phyloP scores from a whole-genome alignment of 2,797 vertebrate species.

The Stomatorhinus walkeri region DNA sequence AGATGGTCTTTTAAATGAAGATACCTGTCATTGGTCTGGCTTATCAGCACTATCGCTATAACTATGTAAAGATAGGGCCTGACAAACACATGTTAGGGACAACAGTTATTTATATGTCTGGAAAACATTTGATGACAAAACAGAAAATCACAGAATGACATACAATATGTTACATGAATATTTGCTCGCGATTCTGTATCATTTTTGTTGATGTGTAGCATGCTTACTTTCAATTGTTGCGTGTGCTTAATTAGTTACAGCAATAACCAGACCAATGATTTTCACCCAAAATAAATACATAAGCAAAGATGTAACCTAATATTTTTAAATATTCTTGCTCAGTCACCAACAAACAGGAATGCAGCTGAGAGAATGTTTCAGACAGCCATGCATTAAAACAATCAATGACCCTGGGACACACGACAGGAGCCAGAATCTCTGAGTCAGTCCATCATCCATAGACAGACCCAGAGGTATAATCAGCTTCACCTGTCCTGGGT shows the following conservation, averaged over 20 bases:
- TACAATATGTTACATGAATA: background rate
- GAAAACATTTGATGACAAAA: background rate
- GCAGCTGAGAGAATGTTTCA: background rate
- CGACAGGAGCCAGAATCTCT: background rate
- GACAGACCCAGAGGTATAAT: background rate
- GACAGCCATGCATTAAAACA: background rate
- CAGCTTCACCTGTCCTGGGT: background rate
- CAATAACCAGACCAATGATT: background rate
- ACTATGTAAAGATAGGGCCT: background rate
- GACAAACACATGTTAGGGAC: background rate
- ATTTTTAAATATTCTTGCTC: background rate
- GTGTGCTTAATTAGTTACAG: background rate
- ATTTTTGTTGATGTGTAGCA: background rate
- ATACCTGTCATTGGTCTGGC: background rate
- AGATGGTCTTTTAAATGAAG: conserved; percentile 4
- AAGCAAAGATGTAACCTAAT: background rate
- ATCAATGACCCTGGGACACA: background rate
- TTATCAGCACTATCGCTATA: background rate
- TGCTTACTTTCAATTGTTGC: background rate
- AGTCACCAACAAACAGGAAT: background rate
- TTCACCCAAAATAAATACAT: background rate
- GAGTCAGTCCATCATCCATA: background rate
- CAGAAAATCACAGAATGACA: background rate
- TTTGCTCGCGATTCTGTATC: background rate
- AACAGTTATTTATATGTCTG: background rate